These are phyloP conservation scores for Sebastes oblongus DNA, from an alignment of 2,797 vertebrate genomes.

Conservation along the genomic window DNA sequence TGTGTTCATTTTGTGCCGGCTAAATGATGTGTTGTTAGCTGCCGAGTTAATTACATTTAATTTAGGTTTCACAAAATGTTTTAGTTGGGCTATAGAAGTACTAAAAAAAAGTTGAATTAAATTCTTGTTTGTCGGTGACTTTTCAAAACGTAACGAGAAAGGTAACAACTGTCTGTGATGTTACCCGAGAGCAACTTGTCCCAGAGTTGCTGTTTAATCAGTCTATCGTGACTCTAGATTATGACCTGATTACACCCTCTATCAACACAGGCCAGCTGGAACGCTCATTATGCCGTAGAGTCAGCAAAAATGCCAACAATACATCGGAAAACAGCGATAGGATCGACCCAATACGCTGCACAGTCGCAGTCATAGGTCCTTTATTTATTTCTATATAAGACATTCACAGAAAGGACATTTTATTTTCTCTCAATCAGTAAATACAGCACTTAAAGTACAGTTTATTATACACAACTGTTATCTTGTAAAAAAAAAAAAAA, in stretches of 20 bases:
- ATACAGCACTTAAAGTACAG: slow-evolving; percentile 65
- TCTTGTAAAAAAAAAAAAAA: slow-evolving; percentile 34
- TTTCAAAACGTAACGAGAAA: no score
- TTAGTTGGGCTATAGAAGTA: no score
- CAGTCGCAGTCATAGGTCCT: slow-evolving; percentile 38
- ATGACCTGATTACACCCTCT: slow-evolving; percentile 72
- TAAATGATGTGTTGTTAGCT: no score
- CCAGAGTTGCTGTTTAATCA: slow-evolving; percentile 75
- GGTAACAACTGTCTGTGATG: neutral
- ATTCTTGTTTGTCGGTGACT: no score
- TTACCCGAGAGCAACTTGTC: slow-evolving; percentile 45
- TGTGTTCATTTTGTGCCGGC: no score
- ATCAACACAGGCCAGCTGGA: slow-evolving; percentile 65
- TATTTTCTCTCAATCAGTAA: slow-evolving; percentile 44
- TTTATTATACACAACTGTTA: slow-evolving; percentile 61
- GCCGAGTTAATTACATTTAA: no score
- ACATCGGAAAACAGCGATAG: slow-evolving; percentile 36
- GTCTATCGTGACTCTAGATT: slow-evolving; percentile 58
- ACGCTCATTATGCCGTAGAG: slow-evolving; percentile 70
- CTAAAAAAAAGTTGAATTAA: no score
- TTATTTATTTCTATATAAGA: slow-evolving; percentile 74
- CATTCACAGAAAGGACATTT: slow-evolving; percentile 1
- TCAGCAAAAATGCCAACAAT: slow-evolving; percentile 62
- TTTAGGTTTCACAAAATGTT: no score
- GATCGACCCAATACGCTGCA: slow-evolving; percentile 36